Percentiles rank a stretch among this genome's conserved stretches.
These are phyloP conservation scores for Spisula solida DNA, from an alignment of 2,888 invertebrate genomes.

Conservation along the genomic window DNA sequence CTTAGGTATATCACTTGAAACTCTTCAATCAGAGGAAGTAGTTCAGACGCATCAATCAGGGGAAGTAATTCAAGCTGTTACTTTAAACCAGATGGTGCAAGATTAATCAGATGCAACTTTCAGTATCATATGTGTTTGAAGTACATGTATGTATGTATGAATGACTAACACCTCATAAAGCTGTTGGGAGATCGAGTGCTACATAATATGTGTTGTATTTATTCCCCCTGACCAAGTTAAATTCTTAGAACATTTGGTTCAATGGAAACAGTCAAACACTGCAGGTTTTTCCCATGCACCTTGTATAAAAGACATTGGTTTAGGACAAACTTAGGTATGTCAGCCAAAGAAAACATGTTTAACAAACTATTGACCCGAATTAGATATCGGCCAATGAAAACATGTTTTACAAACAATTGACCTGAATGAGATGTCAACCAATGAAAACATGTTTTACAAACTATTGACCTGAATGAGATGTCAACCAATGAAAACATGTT, in stretches of 20 bases:
- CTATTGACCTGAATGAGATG: no score
- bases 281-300: no score
- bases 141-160: background rate
- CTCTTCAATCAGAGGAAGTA: background rate
- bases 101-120: conserved; percentile 4
- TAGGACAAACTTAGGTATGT: no score
- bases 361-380: background rate
- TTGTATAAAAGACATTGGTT: no score
- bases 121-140: background rate
- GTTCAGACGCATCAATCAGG: background rate
- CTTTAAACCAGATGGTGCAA: background rate
- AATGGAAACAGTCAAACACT: no score
- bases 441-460: no score
- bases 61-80: background rate
- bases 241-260: no score
- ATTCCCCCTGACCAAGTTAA: no score
- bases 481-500: no score
- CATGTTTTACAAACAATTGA: background rate
- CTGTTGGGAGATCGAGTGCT: background rate
- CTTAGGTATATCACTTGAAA: background rate
- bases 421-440: no score
- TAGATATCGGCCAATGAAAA: no score
- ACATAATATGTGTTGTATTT: background rate
- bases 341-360: background rate
- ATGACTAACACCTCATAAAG: background rate